Evolutionary conservation across 2,797 vertebrate species (phyloP), one percentile per base, ranked within the genome.

Genomic region (Dendrocincla tyrannina): DNA sequence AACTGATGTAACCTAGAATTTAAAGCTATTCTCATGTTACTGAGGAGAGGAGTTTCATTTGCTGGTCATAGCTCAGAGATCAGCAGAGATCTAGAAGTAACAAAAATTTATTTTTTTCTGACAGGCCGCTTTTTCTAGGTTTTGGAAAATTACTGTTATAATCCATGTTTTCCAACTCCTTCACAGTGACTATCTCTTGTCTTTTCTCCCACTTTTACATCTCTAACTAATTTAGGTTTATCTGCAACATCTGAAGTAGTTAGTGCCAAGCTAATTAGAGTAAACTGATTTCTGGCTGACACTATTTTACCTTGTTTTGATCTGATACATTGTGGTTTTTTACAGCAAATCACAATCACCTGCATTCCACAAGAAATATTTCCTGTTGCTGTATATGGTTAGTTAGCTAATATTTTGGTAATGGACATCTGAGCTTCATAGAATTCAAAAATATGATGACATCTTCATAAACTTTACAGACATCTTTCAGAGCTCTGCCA

Each of bases 261-360:
- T n/a, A 67, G 27, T 82, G 67, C 44, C 60, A 89, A 85, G 41
- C 50, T 62, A 93, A 82, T 93, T 70, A 94, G 23, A 73, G 22
- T 53, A 85, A 83, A 89, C 82, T 53, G 77, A 82, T 91, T 91
- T 92, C 78, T 91, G 22, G 7, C 19, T 91, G 63, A 88, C 82
- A 18, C 1, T 91, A 47, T 62, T 84, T 81, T 84, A 88, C 77
- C 35, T 85, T 82, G 46, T 78, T 70, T 82, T 87, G 17, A 62
- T 32, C 42, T 73, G 19, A 82, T 46, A 58, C 1, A 2, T 3
- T 44, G 22, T 11, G 8, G 0, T 0, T 13, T 70, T 91, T 85
- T 88, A 69, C 25, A 76, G 66, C 75, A 84, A 68, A 81, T 88
- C 24, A 75, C 15, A 66, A 47, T 8, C 33, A 73, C 33, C 59